These are phyloP conservation scores for Leptinotarsa defecta DNA, from an alignment of 1,140 invertebrate species.

Conservation along the genomic window DNA sequence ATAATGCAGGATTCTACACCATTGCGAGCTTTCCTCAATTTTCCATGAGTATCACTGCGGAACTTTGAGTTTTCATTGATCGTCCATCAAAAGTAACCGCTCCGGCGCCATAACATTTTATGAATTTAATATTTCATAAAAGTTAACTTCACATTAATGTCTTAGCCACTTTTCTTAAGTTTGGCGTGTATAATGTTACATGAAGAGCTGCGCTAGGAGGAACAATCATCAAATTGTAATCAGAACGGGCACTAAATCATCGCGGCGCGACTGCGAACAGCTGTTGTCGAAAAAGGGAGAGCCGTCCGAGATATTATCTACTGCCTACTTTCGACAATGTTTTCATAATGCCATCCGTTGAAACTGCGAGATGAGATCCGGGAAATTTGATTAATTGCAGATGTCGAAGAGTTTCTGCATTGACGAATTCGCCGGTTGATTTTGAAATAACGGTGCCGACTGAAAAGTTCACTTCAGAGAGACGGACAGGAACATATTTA, in stretches of 20 bases:
- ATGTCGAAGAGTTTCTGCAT: too few species aligned
- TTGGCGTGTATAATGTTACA: slow-evolving; percentile 42
- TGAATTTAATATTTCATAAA: slow-evolving; percentile 29
- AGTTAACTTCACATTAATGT: slow-evolving; percentile 43
- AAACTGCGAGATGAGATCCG: slow-evolving; percentile 2
- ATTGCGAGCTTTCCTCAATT: too few species aligned
- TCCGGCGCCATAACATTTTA: slow-evolving; percentile 27
- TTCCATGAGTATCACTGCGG: too few species aligned
- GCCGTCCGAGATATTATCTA: slow-evolving; percentile 21
- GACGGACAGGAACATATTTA: too few species aligned
- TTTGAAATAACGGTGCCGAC: too few species aligned
- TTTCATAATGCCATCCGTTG: slow-evolving; percentile 25
- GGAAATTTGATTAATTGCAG: slow-evolving; percentile 10
- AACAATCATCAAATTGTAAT: slow-evolving; percentile 55
- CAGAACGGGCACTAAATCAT: slow-evolving; percentile 51
- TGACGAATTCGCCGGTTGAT: too few species aligned
- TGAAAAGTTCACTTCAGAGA: too few species aligned
- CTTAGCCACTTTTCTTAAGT: slow-evolving; percentile 48
- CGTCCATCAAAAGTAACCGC: slow-evolving; percentile 11
- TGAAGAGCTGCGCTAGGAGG: slow-evolving; percentile 36
- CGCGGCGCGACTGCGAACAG: slow-evolving; percentile 19
- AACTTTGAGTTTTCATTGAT: not conserved
- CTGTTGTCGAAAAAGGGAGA: slow-evolving; percentile 16
- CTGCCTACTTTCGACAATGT: slow-evolving; percentile 30
- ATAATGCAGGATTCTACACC: too few species aligned